Evolutionary conservation across 2,113 vertebrate genomes (phyloP).

Genomic region (Rhynchomys soricoides): DNA sequence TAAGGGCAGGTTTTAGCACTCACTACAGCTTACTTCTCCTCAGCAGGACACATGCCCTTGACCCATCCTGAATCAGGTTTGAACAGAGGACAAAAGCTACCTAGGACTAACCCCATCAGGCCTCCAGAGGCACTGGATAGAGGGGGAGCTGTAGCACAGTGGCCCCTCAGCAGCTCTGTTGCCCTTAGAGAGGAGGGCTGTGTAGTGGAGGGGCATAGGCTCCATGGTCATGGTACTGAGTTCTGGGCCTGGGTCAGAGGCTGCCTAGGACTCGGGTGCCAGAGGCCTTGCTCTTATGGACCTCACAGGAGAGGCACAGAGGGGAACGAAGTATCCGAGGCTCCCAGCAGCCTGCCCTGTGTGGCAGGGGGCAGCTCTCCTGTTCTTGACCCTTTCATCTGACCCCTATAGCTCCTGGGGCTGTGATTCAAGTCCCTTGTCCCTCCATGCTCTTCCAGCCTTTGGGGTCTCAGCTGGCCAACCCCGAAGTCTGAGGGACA

Average conservation of each 20-base stretch:
- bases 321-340: not conserved
- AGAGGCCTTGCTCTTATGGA: not conserved
- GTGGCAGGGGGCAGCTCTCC: not conserved
- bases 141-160: not conserved
- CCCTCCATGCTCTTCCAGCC: not conserved
- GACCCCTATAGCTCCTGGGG: not conserved
- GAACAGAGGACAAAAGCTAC: not conserved
- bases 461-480: constrained; percentile 4
- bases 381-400: not conserved
- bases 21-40: not conserved
- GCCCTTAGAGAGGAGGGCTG: not conserved
- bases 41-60: not conserved
- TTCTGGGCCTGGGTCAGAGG: not conserved
- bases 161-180: not conserved
- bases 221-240: not conserved
- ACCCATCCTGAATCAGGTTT: not conserved
- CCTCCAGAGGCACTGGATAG: not conserved
- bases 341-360: not conserved
- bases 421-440: not conserved
- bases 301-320: not conserved
- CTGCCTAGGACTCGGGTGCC: not conserved
- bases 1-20: not conserved
- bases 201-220: too few species aligned
- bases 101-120: not conserved
- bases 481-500: not conserved